These are phyloP conservation scores for Synanthedon formicaeformis DNA, from an alignment of 2,888 invertebrate genomes.

Conservation along the genomic window DNA sequence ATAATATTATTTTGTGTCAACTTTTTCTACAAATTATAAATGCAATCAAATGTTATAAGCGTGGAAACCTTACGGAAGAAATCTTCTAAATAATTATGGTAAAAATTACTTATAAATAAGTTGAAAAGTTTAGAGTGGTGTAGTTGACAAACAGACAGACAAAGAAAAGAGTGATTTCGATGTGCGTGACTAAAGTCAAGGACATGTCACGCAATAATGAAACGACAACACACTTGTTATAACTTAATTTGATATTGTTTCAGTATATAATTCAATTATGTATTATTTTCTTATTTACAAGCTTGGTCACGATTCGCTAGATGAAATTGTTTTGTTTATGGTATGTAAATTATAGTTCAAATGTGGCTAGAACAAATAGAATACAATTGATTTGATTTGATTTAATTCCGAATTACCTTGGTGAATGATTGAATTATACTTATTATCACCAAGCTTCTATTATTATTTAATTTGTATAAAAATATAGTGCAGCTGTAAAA, in stretches of 20 bases:
- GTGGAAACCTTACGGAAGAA: too few species aligned
- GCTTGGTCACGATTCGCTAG: conserved; percentile 45
- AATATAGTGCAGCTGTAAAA: too few species aligned
- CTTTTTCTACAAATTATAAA: too few species aligned
- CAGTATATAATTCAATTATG: conserved; percentile 60
- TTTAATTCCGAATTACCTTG: not conserved
- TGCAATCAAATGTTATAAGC: too few species aligned
- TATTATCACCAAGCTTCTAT: too few species aligned
- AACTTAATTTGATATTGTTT: conserved; percentile 36
- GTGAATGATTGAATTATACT: conserved; percentile 8
- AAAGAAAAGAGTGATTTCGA: not conserved
- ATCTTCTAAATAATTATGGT: too few species aligned
- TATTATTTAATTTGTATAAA: too few species aligned
- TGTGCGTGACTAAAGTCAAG: conserved; percentile 39
- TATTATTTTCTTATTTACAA: conserved; percentile 46
- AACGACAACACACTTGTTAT: conserved; percentile 17
- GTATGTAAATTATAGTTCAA: conserved; percentile 34
- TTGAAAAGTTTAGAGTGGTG: too few species aligned
- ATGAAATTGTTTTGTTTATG: conserved; percentile 23
- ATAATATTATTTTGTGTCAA: too few species aligned
- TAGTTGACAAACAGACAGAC: too few species aligned
- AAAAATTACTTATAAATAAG: too few species aligned
- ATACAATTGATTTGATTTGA: not conserved
- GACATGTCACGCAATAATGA: conserved; percentile 33
- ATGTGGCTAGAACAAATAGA: not conserved